These are phyloP conservation scores for Lordiphosa collinella DNA, from an alignment of 1,140 invertebrate genomes.

Conservation along the genomic window DNA sequence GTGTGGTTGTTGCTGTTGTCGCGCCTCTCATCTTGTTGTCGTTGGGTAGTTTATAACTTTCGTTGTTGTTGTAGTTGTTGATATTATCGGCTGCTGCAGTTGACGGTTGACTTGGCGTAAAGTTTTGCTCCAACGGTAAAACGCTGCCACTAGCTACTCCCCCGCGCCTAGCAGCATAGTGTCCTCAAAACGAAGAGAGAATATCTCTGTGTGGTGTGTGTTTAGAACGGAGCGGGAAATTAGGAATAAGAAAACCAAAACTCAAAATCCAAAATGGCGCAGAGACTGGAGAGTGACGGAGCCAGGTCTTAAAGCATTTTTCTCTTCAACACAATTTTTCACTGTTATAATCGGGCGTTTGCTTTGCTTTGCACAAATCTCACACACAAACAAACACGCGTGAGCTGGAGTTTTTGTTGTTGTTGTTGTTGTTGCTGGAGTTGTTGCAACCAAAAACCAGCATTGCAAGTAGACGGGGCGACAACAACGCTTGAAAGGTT, in stretches of 20 bases:
- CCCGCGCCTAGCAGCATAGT: not conserved
- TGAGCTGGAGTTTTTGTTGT: slow-evolving; percentile 7
- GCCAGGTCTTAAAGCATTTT: slow-evolving; percentile 11
- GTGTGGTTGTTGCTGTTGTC: slow-evolving; percentile 11
- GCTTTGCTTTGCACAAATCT: slow-evolving; percentile 32
- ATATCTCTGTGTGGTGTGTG: not conserved
- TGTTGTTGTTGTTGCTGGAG: slow-evolving; percentile 43
- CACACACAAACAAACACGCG: not conserved
- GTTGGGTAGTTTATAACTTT: slow-evolving; percentile 18
- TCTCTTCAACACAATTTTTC: slow-evolving; percentile 12
- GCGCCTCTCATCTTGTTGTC: slow-evolving; percentile 33
- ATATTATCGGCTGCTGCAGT: slow-evolving; percentile 21
- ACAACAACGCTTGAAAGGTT: slow-evolving; percentile 70
- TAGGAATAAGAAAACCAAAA: slow-evolving; percentile 22
- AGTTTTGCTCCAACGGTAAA: slow-evolving; percentile 26
- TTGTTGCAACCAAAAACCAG: slow-evolving; percentile 53
- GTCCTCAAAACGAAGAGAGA: no score
- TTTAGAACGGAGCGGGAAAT: slow-evolving; percentile 13
- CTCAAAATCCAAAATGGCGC: slow-evolving; percentile 47
- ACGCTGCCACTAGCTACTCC: slow-evolving; percentile 6
- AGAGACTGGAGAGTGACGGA: not conserved
- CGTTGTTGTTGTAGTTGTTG: slow-evolving; percentile 9
- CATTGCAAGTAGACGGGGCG: slow-evolving; percentile 31
- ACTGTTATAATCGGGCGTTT: slow-evolving; percentile 54
- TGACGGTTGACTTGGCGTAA: slow-evolving; percentile 30